Percentiles rank a stretch among this genome's conserved stretches.
Evolutionary conservation across 1,140 invertebrate genomes (phyloP).

Genomic region (Drosophila sp.): DNA sequence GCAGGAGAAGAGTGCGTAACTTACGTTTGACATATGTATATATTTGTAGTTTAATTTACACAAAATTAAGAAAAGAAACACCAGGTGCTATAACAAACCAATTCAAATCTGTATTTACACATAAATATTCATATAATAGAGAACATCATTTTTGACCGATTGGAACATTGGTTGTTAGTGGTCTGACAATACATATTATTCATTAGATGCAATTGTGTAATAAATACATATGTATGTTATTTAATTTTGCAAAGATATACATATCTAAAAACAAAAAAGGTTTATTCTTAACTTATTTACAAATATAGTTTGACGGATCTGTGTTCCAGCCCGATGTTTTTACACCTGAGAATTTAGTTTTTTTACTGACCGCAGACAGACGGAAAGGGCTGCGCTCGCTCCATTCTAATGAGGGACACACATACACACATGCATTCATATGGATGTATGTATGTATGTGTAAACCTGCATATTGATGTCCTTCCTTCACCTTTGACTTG

Average conservation of each 20-base stretch:
- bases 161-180: slow-evolving; percentile 23
- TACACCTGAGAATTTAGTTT: slow-evolving; percentile 23
- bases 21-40: not conserved
- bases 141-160: slow-evolving; percentile 23
- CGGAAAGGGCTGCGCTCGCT: slow-evolving; percentile 1
- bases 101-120: slow-evolving; percentile 22
- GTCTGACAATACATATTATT: slow-evolving; percentile 21
- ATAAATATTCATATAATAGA: slow-evolving; percentile 24
- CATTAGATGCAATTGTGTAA: slow-evolving; percentile 21
- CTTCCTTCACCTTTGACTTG: slow-evolving; percentile 4
- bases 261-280: slow-evolving; percentile 21
- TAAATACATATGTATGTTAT: slow-evolving; percentile 21
- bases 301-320: slow-evolving; percentile 25
- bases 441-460: not conserved
- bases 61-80: not conserved
- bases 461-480: not conserved
- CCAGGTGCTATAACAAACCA: slow-evolving; percentile 3
- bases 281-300: slow-evolving; percentile 21
- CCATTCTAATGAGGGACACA: not conserved
- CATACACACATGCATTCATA: not conserved
- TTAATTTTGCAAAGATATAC: slow-evolving; percentile 23
- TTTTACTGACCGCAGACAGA: slow-evolving; percentile 15
- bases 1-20: too few species aligned
- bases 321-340: slow-evolving; percentile 20
- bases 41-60: not conserved